These are phyloP conservation scores for Trichacis sp. DNA, from an alignment of 2,888 invertebrate species.

Conservation along the genomic window DNA sequence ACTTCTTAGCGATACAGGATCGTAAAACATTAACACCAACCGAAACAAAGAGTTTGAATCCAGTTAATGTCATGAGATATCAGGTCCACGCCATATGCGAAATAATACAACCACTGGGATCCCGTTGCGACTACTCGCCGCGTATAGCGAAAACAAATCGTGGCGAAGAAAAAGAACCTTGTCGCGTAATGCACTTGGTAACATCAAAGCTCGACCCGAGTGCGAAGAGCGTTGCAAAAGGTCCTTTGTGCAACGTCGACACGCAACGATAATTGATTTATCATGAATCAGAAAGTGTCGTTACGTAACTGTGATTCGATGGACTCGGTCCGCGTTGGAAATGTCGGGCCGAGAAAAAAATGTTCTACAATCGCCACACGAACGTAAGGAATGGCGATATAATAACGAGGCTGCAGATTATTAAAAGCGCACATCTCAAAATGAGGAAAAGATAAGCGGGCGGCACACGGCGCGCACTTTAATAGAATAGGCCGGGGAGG, in stretches of 20 bases:
- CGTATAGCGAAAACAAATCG: too few relatives aligned
- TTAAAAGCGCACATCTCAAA: not conserved
- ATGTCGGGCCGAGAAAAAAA: too few relatives aligned
- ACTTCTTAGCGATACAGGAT: constrained; percentile 13
- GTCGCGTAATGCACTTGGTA: not conserved
- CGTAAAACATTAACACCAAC: constrained; percentile 9
- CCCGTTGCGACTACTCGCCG: not conserved
- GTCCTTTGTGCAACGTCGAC: not conserved
- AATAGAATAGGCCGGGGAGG: not conserved
- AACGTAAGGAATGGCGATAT: too few relatives aligned
- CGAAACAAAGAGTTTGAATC: constrained; percentile 16
- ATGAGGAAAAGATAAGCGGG: not conserved
- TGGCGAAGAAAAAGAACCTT: too few relatives aligned
- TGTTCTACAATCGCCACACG: too few relatives aligned
- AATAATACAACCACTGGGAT: not conserved
- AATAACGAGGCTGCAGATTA: too few relatives aligned
- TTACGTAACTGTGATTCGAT: too few relatives aligned
- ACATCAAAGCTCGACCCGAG: not conserved
- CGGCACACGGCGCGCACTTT: not conserved
- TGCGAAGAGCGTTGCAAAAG: too few relatives aligned
- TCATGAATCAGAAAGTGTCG: not conserved
- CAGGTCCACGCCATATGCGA: not conserved
- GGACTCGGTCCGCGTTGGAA: too few relatives aligned
- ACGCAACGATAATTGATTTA: not conserved
- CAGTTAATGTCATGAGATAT: not conserved